phyloP scores from a whole-genome alignment of 2,888 invertebrate genomes.

The Drosophila fulvimacula region DNA sequence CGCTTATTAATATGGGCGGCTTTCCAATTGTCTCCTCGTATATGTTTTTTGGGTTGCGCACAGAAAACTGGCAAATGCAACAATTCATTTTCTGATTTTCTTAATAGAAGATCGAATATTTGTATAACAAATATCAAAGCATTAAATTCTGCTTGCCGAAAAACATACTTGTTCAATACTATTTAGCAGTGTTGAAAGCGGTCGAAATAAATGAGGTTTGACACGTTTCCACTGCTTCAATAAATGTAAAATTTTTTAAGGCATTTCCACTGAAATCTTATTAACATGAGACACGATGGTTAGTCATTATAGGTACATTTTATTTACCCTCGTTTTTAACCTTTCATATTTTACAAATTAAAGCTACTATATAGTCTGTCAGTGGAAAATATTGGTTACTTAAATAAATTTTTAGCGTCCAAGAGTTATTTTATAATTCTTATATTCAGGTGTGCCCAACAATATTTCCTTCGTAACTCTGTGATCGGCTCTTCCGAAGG shows the following conservation, averaged over 20 bases:
- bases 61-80: constrained; percentile 71
- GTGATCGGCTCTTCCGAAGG: constrained; percentile 59
- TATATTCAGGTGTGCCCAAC: constrained; percentile 17
- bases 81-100: constrained; percentile 63
- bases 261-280: background rate
- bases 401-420: background rate
- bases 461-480: constrained; percentile 40
- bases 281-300: too few species aligned
- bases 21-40: constrained; percentile 63
- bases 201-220: background rate
- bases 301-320: background rate
- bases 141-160: constrained; percentile 28
- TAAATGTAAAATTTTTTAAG: background rate
- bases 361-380: background rate
- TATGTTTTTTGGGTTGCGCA: constrained; percentile 66
- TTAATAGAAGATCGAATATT: constrained; percentile 1
- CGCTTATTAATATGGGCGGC: constrained; percentile 67
- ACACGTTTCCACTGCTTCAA: background rate
- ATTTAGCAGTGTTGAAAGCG: constrained; percentile 18
- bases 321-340: background rate
- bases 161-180: constrained; percentile 39
- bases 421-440: constrained; percentile 35
- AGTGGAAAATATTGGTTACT: background rate
- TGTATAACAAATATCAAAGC: constrained; percentile 28
- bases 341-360: background rate